These are phyloP conservation scores for Xiphorhynchus erythropygius DNA, from an alignment of 2,797 vertebrate species.

Conservation along the genomic window DNA sequence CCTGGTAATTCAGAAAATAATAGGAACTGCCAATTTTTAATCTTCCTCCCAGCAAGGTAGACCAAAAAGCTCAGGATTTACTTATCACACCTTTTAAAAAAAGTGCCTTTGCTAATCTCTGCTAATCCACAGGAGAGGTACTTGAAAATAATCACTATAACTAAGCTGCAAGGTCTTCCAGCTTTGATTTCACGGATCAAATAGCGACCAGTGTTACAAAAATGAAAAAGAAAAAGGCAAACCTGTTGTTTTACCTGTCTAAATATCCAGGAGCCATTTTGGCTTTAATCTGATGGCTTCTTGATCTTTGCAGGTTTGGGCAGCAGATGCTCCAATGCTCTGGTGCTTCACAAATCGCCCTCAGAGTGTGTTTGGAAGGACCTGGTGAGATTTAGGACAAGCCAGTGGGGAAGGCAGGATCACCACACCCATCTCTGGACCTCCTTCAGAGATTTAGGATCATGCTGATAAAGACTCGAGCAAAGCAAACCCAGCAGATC, in stretches of 20 bases:
- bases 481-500: background rate
- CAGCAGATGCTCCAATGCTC: conserved; percentile 18
- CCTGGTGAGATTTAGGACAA: conserved; percentile 53
- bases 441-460: background rate
- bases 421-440: background rate
- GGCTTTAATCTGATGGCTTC: background rate
- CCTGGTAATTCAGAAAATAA: conserved; percentile 3
- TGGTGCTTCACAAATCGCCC: conserved; percentile 41
- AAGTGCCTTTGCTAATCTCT: conserved; percentile 14
- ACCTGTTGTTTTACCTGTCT: background rate
- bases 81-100: conserved; percentile 3
- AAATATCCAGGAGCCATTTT: background rate
- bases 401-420: conserved; percentile 29
- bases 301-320: conserved; percentile 64
- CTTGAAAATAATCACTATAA: conserved; percentile 27
- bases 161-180: background rate
- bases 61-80: background rate
- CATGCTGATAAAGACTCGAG: background rate
- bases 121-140: conserved; percentile 13
- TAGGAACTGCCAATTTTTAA: conserved; percentile 5
- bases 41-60: background rate
- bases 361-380: conserved; percentile 73
- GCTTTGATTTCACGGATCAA: conserved; percentile 30
- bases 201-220: background rate
- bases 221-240: background rate